Evolutionary conservation across 2,797 vertebrate species (phyloP), one percentile per base, ranked within the genome.

Genomic region (Lepus oiostolus): DNA sequence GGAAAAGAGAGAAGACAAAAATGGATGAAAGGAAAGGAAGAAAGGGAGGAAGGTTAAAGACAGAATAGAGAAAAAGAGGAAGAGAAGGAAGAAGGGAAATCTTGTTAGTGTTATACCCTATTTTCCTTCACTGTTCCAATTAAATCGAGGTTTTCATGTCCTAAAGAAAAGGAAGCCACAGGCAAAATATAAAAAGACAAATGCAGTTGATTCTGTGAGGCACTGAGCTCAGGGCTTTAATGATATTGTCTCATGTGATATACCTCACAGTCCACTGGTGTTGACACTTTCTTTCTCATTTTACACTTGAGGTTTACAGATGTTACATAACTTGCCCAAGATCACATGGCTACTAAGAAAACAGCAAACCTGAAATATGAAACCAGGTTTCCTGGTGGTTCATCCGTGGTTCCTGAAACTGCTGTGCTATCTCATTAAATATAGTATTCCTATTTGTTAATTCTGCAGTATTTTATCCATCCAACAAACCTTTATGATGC

Each of bases 1-100:
- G 14, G 21, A 68, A 62, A 19, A 63, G 5, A 77, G 17, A 0
- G 7, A 80, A 14, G 8, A 67, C 1, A 85, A 79, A 83, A 81
- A 88, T 58, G 32, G 38, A 47, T 71, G 9, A 81, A 8, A 65
- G 19, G 5, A 72, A 12, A 17, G 24, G 5, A 3, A 8, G 8
- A 21, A 22, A 28, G 26, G 96, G 97, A 21, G 32, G 77, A 7
- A 24, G 50, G n/a, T 12, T 62, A 3, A 32, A 80, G 26, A 7
- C 14, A 24, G 21, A 97, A 98, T 98, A 96, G 97, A 30, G 50
- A 87, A 19, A 22, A 10, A 9, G 16, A 54, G 11, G 17, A 35
- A 76, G 7, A 9, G 28, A 58, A 1, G 22, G 16, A 16, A 19
- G 11, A 9, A 47, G 30, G 21, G 7, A 79, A 83, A 84, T 38